A percentile compares a stretch with the other conserved stretches of the same genome.
Evolutionary conservation across 2,797 vertebrate species (phyloP).

Genomic region (Serranus cabrilla): DNA sequence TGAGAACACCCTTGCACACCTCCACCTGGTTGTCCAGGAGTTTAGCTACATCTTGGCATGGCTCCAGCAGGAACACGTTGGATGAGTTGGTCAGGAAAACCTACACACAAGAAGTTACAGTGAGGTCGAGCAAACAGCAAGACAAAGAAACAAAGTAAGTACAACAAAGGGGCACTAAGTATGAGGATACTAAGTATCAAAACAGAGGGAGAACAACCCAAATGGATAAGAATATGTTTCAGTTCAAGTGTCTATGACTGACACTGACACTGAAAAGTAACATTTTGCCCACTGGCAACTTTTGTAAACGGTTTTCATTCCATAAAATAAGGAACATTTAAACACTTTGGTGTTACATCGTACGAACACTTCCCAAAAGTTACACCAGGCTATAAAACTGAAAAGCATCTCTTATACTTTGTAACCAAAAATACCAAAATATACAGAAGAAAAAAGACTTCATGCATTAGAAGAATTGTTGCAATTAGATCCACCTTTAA

Average conservation of each 20-base stretch:
- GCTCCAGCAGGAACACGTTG: slow-evolving; percentile 97
- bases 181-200: no score
- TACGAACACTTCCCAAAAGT: background rate
- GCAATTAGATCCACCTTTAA: no score
- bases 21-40: slow-evolving; percentile 96
- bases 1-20: slow-evolving; percentile 95
- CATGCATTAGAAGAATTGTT: no score
- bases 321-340: background rate
- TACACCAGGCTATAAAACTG: no score
- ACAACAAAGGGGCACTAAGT: background rate
- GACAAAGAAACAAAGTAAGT: background rate
- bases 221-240: background rate
- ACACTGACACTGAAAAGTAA: background rate
- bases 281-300: background rate
- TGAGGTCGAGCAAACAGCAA: background rate
- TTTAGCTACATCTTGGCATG: slow-evolving; percentile 92
- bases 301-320: background rate
- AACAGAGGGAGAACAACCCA: background rate
- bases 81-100: slow-evolving; percentile 98
- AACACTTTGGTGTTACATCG: background rate
- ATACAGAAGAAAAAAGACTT: no score
- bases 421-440: no score
- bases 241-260: background rate
- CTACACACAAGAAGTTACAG: slow-evolving; percentile 71
- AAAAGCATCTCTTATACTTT: no score